Base-by-base conservation (phyloP, 1,140 invertebrate species). In the Stegodyphus dumicola region DNA sequence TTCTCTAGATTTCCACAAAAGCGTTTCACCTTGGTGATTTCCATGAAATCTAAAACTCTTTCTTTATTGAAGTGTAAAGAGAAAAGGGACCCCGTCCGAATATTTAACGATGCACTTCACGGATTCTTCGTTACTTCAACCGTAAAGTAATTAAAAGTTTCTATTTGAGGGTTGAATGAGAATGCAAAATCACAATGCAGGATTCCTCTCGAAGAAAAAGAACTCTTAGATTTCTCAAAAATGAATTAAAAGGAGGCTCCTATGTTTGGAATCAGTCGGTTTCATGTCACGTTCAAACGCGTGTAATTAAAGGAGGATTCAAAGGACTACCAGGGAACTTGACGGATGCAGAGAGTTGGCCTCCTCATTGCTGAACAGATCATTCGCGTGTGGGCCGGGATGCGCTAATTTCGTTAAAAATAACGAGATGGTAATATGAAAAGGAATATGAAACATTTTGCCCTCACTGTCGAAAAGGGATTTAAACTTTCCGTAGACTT, bases 91-190 rank as follows among this genome's bases (percentile, higher is more conserved):
- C 3, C 10, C 48, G 81, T 85, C 81, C 64, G 64, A 67, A 76
- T 85, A 85, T 56, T 85, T 85, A 85, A 85, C 51, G 81, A 85
- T 85, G 81, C 81, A 85, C 81, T 85, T 85, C 81, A 85, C 81
- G 81, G 81, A 56, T 10, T 15, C 52, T 69, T 77, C 73, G 51
- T 69, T 85, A 67, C 73, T 60, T 70, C 64, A 77, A 76, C 17
- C 81, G 73, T 85, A 85, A 85, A 85, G 81, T 85, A 85, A 85
- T 85, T 85, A 85, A 85, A 85, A 85, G 81, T 85, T 85, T 85
- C 81, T 76, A 85, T 85, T 85, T 85, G 71, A 60, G 81, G 74
- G 60, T 75, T 76, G 81, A 85, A 85, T 85, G 81, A 85, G 81
- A 85, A 85, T 85, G 81, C 81, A 85, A 85, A 85, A 85, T 85